These are phyloP conservation scores for Mallotus villosus DNA, from an alignment of 2,797 vertebrate species.

Conservation along the genomic window DNA sequence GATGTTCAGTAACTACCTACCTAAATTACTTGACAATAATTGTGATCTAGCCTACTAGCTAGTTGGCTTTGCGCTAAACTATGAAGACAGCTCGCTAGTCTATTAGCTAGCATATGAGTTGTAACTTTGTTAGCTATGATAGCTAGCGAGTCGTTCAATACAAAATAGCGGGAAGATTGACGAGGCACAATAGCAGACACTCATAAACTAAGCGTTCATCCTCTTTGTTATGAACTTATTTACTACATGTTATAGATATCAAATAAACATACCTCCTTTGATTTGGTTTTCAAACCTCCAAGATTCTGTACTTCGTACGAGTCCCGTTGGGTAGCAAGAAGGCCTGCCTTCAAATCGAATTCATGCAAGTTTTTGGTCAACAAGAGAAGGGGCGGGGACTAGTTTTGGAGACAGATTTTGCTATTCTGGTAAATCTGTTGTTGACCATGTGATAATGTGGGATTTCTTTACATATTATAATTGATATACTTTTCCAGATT, in stretches of 20 bases:
- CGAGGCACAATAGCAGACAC: conserved; percentile 8
- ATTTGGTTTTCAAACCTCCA: conserved; percentile 24
- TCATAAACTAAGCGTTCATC: background rate
- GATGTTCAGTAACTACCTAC: background rate
- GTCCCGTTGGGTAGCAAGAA: conserved; percentile 31
- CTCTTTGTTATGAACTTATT: background rate
- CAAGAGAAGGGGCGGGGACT: conserved; percentile 72
- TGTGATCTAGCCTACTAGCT: background rate
- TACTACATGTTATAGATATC: background rate
- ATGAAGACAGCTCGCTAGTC: too few relatives aligned
- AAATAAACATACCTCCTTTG: conserved; percentile 61
- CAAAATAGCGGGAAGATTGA: conserved; percentile 75
- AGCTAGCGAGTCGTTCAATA: conserved; percentile 26
- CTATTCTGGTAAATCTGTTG: background rate
- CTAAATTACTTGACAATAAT: background rate
- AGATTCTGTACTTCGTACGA: conserved; percentile 34
- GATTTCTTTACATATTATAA: background rate
- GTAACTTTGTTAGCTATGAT: conserved; percentile 21
- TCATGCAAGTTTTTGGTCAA: conserved; percentile 78
- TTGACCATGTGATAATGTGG: background rate
- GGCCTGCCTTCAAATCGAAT: conserved; percentile 58
- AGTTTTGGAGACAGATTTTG: conserved; percentile 25
- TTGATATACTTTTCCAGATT: too few relatives aligned
- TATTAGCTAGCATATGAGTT: too few relatives aligned
- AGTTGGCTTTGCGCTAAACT: background rate